A percentile compares a stretch with the other conserved stretches of the same genome.
These are phyloP conservation scores for Drosophila limbata DNA, from an alignment of 2,888 invertebrate genomes.

Conservation along the genomic window DNA sequence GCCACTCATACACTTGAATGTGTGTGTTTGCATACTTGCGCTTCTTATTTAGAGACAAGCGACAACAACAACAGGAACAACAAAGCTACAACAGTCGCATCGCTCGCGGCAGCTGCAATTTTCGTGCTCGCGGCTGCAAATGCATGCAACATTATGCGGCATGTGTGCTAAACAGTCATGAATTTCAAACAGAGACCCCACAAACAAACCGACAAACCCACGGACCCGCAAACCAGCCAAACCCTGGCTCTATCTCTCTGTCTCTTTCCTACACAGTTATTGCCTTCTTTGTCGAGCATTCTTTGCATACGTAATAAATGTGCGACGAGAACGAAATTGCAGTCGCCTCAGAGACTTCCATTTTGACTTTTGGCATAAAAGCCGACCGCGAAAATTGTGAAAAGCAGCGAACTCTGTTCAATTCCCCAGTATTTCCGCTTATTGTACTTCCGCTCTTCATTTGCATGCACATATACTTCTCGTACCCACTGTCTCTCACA, in stretches of 20 bases:
- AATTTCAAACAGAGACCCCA: constrained; percentile 71
- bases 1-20: constrained; percentile 9
- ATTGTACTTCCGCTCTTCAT: constrained; percentile 67
- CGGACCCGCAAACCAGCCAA: constrained; percentile 21
- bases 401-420: constrained; percentile 48
- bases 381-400: constrained; percentile 62
- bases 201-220: constrained; percentile 38
- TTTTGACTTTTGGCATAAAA: constrained; percentile 61
- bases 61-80: constrained; percentile 24
- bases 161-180: constrained; percentile 80
- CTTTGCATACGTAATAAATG: constrained; percentile 77
- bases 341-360: constrained; percentile 41
- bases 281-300: constrained; percentile 39
- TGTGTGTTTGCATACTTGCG: constrained; percentile 51
- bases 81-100: constrained; percentile 38
- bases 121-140: constrained; percentile 58
- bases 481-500: constrained; percentile 5
- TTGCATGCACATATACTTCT: constrained; percentile 52
- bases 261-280: not conserved
- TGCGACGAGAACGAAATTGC: constrained; percentile 35
- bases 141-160: constrained; percentile 81
- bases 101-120: constrained; percentile 52
- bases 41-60: constrained; percentile 65
- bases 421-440: constrained; percentile 44
- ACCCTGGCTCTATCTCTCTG: not conserved